Evolutionary conservation across 2,888 invertebrate genomes (phyloP), one percentile per base, ranked within the genome.

Genomic region (Xestia rhomboidea): DNA sequence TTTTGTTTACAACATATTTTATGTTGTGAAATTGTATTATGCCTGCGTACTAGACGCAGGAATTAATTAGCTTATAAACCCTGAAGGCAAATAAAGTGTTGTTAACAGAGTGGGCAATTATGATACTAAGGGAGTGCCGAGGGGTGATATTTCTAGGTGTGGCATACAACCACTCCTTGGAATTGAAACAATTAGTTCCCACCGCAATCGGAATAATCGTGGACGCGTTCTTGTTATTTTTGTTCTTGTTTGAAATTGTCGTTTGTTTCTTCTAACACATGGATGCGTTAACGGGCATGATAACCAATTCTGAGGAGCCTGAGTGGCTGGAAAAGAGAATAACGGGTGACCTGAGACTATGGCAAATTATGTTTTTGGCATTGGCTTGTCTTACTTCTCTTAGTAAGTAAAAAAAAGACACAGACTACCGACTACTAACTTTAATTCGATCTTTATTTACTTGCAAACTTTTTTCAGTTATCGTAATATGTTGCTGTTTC

Each of bases 401-500:
- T 81, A 97, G 98, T 98, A 96, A 95, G 96, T 94, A 18, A 30
- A 41, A 30, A 57, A 5, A 24, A 21, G 49, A 30, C 38, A 76
- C 27, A 6, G 73, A 60, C 24, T 8, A 24, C 15, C 44, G 21
- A 68, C 11, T 68, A 68, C 10, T 68, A 51, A 34, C 34, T 11
- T 30, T 79, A 27, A 10, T 46, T 8, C 38, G 13, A 64, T 15
- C 15, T 67, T 30, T 13, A n/a, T 27, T 63, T 41, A 66, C 30
- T 5, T 24, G 34, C 11, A 30, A 44, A 1, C 18, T 51, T 60
- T 18, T 70, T 69, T 38, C 92, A 99, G 99, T 98, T 81, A 98
- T 99, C 84, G 97, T 99, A 91, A 95, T 99, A 73, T 99, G 99
- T 93, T 99, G 99, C 92, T 99, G 99, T 92, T 97, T 99, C 90